phyloP scores from a whole-genome alignment of 2,113 vertebrate genomes.

The Forbesichthys agassizii region DNA sequence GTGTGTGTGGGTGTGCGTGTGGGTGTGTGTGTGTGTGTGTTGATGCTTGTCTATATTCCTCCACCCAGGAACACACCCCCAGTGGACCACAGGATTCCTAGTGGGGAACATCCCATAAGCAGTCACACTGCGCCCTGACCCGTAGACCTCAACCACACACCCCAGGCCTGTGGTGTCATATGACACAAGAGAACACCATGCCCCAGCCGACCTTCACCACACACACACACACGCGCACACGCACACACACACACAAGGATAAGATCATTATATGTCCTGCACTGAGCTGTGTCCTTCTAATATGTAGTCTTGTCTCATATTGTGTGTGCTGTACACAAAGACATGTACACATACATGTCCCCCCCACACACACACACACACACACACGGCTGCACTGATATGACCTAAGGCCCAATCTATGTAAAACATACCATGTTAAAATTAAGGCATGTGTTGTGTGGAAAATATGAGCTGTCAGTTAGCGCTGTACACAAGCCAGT shows the following conservation, averaged over 20 bases:
- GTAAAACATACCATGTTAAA: slow-evolving; percentile 26
- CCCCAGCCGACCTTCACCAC: slow-evolving; percentile 30
- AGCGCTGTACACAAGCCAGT: slow-evolving; percentile 9
- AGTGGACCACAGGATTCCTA: slow-evolving; percentile 54
- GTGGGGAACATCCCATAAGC: slow-evolving; percentile 39
- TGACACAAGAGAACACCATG: slow-evolving; percentile 40
- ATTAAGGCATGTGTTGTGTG: not conserved
- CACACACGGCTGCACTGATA: slow-evolving; percentile 7
- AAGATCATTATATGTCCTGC: no score
- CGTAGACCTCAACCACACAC: slow-evolving; percentile 54
- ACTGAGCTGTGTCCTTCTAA: not conserved
- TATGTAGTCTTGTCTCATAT: not conserved
- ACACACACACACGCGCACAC: slow-evolving; percentile 10
- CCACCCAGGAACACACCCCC: slow-evolving; percentile 34
- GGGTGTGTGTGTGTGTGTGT: slow-evolving; percentile 21
- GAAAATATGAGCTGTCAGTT: slow-evolving; percentile 31
- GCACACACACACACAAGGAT: not conserved
- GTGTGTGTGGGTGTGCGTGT: slow-evolving; percentile 4
- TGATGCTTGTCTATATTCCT: slow-evolving; percentile 36
- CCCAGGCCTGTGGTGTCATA: slow-evolving; percentile 53
- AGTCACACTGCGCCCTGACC: slow-evolving; percentile 59
- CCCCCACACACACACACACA: not conserved
- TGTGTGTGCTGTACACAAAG: not conserved
- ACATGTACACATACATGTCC: not conserved
- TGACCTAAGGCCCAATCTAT: slow-evolving; percentile 33